These are phyloP conservation scores for Eupithecia exiguata DNA, from an alignment of 2,888 invertebrate genomes.

Conservation along the genomic window DNA sequence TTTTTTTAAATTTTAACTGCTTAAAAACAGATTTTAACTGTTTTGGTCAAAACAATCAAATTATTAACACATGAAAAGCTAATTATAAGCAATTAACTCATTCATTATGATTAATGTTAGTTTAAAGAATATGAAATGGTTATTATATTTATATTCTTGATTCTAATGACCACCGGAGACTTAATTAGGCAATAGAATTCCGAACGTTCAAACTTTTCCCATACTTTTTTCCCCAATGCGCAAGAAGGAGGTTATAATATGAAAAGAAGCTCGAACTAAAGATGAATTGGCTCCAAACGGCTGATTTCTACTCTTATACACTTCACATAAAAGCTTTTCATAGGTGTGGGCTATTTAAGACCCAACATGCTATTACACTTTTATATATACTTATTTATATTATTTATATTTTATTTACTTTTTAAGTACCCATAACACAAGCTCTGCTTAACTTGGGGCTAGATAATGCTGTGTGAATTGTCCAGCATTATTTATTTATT, in stretches of 20 bases:
- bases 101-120: neutral
- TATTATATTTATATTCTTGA: neutral
- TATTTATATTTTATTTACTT: too few relatives aligned
- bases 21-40: neutral
- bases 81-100: neutral
- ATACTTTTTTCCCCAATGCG: neutral
- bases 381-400: too few relatives aligned
- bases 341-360: slow-evolving; percentile 24
- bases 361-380: slow-evolving; percentile 32
- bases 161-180: neutral
- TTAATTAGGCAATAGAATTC: neutral
- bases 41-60: neutral
- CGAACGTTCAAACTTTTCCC: neutral
- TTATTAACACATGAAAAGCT: neutral
- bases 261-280: neutral
- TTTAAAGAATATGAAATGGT: neutral
- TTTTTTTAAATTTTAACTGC: neutral
- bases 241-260: neutral
- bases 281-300: neutral
- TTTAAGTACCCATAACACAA: too few relatives aligned
- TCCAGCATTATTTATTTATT: too few relatives aligned
- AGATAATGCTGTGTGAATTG: too few relatives aligned
- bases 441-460: too few relatives aligned
- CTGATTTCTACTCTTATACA: neutral
- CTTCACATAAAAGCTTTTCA: slow-evolving; percentile 11